These are phyloP conservation scores for Conus canariensis DNA, from an alignment of 2,888 invertebrate genomes.

Conservation along the genomic window DNA sequence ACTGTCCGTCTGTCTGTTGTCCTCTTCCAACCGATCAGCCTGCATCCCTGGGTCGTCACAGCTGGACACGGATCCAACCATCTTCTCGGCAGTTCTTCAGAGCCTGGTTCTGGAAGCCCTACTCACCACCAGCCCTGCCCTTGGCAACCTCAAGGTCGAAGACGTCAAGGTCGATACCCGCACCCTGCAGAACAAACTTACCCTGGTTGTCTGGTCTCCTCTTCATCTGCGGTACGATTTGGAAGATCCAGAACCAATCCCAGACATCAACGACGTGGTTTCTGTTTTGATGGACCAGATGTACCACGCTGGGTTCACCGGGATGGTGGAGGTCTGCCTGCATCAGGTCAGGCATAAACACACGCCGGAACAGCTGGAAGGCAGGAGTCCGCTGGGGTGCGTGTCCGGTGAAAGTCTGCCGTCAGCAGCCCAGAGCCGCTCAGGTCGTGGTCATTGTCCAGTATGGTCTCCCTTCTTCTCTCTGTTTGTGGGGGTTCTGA, in stretches of 20 bases:
- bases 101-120: not conserved
- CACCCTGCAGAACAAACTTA: not conserved
- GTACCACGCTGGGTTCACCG: not conserved
- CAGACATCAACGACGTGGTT: not conserved
- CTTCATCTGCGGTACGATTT: not conserved
- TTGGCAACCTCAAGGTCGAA: not conserved
- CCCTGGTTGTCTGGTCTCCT: not conserved
- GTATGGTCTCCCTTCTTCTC: too few relatives aligned
- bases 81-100: not conserved
- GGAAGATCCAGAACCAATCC: not conserved
- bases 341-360: not conserved
- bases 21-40: not conserved
- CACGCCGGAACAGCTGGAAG: not conserved
- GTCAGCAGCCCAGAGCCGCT: not conserved
- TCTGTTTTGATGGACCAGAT: not conserved
- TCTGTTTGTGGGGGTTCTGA: too few relatives aligned
- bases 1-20: constrained; percentile 24
- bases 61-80: not conserved
- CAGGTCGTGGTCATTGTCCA: not conserved
- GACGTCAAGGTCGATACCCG: not conserved
- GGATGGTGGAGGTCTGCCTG: not conserved
- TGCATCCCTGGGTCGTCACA: not conserved
- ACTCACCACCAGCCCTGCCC: not conserved
- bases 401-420: not conserved
- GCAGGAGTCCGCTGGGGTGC: not conserved